Base-by-base conservation (phyloP, 2,888 invertebrate genomes). In the Drymonia ruficornis region DNA sequence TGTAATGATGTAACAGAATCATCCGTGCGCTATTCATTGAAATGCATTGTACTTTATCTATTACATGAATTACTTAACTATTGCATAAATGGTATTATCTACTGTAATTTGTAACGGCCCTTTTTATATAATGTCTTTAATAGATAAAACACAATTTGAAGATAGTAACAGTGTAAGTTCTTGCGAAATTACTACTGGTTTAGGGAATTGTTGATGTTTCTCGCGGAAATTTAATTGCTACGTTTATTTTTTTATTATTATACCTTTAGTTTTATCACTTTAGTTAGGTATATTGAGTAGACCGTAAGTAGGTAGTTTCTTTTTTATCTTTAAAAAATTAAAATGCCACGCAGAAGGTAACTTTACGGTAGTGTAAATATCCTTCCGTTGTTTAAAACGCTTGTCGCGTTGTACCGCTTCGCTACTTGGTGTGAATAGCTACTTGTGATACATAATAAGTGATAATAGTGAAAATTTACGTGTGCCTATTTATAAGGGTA, bases 1-100 rank as follows among this genome's bases (percentile, higher is more conserved):
- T 18, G 45, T 49, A 54, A 55, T 62, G 59, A 65, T 61, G 63
- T 58, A 61, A 72, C 56, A 56, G 28, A 65, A 55, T 52, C 29
- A 36, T 36, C 36, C 36, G 36, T 40, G 40, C 40, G 40, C 16
- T 38, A 40, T 8, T 31, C 16, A 40, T 40, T 1, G n/a, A 16
- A 40, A 16, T 40, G 40, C 8, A 40, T 40, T 40, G 8, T 36
- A 36, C n/a, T 36, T n/a, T 36, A 36, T 36, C 36, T 36, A 36
- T n/a, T 36, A 36, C 3, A 31, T 31, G 31, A 6, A 31, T 31
- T 31, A 31, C 9, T 31, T 31, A 31, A 31, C 31, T 31, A 12
- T 31, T 31, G 31, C 12, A 12, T 11, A 9, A 31, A 12, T 23
- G 7, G 9, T 11, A 31, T 36, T 36, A 36, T 36, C 13, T 36